Evolutionary conservation across 2,888 invertebrate genomes (phyloP), one percentile per base, ranked within the genome.

Genomic region (Lymantria monacha): DNA sequence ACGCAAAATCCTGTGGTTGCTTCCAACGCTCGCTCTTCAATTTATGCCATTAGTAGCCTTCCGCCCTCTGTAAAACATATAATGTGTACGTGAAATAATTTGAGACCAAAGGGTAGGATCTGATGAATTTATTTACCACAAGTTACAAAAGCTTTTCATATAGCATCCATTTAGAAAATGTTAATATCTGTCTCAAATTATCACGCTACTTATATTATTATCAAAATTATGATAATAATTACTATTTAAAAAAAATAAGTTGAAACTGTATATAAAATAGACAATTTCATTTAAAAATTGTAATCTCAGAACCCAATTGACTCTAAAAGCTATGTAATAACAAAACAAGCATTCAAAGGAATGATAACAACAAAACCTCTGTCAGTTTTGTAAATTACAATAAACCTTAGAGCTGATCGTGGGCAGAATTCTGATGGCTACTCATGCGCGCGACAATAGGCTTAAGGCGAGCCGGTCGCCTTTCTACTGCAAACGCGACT

Each of bases 361-460:
- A 82, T 79, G 78, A 83, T 83, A 80, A 79, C 76, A 76, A 76
- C 78, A 81, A 83, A 85, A 83, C 83, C 81, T 76, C 77, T 77
- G 82, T 85, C 85, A 87, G 85, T 86, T 88, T 88, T 88, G 83
- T 87, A 88, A 88, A 88, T 87, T 87, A 87, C 87, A 85, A 85
- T 87, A 87, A 88, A 88, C 87, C 85, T 83, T 82, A 76, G 75
- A 81, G 77, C 70, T 76, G 79, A 80, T 83, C 87, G 88, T 86
- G 87, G 70, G 72, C 70, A 71, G 88, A 89, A 90, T 88, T 76
- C 74, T 81, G 86, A 87, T 87, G 81, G 67, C 76, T 74, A 62
- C 70, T 74, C 73, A 69, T 73, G 70, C 70, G 72, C 73, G 68
- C 81, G 81, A 88, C 85, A 86, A 85, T 81, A 79, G 84, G 83